Conservation (phyloP, 2,113 vertebrate species). For the Murina feae region DNA sequence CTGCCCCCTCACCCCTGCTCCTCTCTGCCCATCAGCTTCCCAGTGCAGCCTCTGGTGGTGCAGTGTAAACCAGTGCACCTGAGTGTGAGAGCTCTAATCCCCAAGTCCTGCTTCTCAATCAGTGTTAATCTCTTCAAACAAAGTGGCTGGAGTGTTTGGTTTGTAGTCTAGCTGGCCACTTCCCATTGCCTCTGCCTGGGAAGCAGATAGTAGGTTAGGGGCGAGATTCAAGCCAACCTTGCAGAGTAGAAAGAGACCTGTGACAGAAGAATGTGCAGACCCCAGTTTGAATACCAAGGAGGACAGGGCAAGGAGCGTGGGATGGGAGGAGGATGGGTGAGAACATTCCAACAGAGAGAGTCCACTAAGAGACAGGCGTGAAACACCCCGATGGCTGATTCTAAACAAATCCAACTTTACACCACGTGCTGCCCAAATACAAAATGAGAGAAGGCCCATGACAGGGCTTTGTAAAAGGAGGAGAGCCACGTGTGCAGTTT, state of each 20-base stretch:
- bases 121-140: background rate
- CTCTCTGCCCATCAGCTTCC: background rate
- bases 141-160: background rate
- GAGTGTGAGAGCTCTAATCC: background rate
- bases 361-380: no score
- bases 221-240: background rate
- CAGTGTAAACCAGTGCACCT: background rate
- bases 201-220: background rate
- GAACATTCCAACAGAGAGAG: background rate
- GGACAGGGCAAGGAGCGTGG: rapidly evolving
- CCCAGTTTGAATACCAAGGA: background rate
- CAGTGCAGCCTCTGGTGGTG: background rate
- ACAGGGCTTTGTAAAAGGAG: background rate
- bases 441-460: background rate
- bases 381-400: background rate
- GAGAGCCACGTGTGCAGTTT: background rate
- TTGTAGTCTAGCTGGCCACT: background rate
- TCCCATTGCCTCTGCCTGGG: background rate
- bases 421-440: background rate
- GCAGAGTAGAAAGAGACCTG: background rate
- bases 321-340: background rate
- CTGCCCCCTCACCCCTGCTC: background rate
- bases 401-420: background rate
- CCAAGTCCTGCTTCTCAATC: background rate
- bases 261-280: background rate